Conservation (phyloP, 2,888 invertebrate species). For the Auanema sp. region DNA sequence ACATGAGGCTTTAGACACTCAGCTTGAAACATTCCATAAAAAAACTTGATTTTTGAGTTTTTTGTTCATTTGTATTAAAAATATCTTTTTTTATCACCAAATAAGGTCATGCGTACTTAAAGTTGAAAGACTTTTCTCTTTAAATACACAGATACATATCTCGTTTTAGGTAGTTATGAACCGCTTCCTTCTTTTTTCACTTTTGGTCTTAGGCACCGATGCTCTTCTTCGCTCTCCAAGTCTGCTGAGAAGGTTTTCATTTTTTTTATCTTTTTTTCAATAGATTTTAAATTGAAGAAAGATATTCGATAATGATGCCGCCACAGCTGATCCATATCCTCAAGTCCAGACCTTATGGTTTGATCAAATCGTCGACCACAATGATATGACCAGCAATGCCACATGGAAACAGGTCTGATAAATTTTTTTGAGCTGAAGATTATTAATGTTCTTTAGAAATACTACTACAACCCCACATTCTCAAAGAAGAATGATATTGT, state of each 20-base stretch:
- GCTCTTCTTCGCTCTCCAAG: constrained; percentile 7
- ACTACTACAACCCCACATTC: constrained; percentile 43
- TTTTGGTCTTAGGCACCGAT: background rate
- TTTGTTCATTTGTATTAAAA: too few relatives aligned
- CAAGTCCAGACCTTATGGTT: constrained; percentile 31
- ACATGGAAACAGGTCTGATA: constrained; percentile 43
- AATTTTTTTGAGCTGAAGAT: too few relatives aligned
- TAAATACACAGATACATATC: too few relatives aligned
- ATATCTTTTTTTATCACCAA: too few relatives aligned
- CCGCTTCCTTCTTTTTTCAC: constrained; percentile 6
- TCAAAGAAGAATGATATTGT: constrained; percentile 35
- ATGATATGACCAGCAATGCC: constrained; percentile 37
- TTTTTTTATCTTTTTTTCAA: background rate
- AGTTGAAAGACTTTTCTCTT: too few relatives aligned
- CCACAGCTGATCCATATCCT: constrained; percentile 21
- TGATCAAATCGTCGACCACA: constrained; percentile 53
- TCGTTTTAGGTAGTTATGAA: constrained; percentile 2
- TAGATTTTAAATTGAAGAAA: background rate
- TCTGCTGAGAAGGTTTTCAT: constrained; percentile 4
- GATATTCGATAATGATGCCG: background rate
- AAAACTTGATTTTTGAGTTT: too few relatives aligned
- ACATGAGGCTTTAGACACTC: too few relatives aligned
- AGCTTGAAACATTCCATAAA: too few relatives aligned
- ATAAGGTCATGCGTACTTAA: too few relatives aligned
- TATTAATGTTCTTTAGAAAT: constrained; percentile 30